Conservation (phyloP, 1,140 invertebrate genomes). For the Drepana arcuata region DNA sequence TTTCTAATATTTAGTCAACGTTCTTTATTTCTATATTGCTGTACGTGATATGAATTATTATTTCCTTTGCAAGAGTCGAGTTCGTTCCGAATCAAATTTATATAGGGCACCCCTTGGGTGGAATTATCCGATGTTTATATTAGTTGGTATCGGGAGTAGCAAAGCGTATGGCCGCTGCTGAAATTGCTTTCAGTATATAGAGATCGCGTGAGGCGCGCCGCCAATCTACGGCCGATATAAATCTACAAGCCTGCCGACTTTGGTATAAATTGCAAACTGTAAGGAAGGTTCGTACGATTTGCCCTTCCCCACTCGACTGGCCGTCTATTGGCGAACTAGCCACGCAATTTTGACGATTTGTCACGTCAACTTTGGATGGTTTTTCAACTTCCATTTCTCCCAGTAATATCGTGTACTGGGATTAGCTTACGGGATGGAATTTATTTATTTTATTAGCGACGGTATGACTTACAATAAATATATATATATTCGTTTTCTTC, state of each 20-base stretch:
- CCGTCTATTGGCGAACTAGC: conserved; percentile 14
- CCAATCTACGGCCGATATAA: conserved; percentile 50
- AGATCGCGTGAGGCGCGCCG: conserved; percentile 39
- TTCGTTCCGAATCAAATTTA: not conserved
- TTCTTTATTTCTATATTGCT: conserved; percentile 37
- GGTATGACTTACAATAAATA: too few relatives aligned
- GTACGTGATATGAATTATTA: conserved; percentile 36
- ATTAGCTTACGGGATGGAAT: too few relatives aligned
- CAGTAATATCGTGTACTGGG: conserved; percentile 4
- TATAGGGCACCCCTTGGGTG: conserved; percentile 15
- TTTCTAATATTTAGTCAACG: conserved; percentile 16
- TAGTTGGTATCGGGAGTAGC: conserved; percentile 17
- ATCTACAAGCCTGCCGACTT: conserved; percentile 47
- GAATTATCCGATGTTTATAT: conserved; percentile 31
- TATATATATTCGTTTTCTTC: too few relatives aligned
- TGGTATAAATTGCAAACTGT: conserved; percentile 56
- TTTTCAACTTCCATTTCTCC: conserved; percentile 21
- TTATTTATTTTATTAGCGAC: too few relatives aligned
- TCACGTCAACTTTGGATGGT: conserved; percentile 32
- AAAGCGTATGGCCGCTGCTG: conserved; percentile 23
- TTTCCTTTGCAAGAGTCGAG: not conserved
- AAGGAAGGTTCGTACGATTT: conserved; percentile 39
- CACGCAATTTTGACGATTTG: conserved; percentile 35
- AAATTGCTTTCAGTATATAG: conserved; percentile 44
- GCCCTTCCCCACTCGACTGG: conserved; percentile 16